These are phyloP conservation scores for Therioaphis trifolii DNA, from an alignment of 2,888 invertebrate genomes.

Conservation along the genomic window DNA sequence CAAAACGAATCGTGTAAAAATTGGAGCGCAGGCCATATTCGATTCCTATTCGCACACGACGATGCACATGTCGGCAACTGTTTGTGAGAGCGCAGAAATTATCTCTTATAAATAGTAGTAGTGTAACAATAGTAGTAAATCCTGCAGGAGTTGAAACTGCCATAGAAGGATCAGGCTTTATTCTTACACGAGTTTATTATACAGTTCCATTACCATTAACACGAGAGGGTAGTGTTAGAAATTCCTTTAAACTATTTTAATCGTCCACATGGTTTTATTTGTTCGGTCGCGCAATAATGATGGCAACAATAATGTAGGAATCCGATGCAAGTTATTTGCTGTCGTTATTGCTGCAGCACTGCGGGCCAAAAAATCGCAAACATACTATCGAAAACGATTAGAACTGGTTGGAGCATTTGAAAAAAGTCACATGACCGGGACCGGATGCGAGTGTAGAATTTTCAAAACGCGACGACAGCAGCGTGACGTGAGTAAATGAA, in stretches of 20 bases:
- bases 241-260: conserved; percentile 54
- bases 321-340: conserved; percentile 1
- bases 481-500: not conserved
- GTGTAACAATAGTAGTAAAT: conserved; percentile 39
- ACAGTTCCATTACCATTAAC: conserved; percentile 38
- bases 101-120: not conserved
- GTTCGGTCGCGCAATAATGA: conserved; percentile 25
- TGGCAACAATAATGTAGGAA: conserved; percentile 32
- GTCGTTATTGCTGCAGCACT: not conserved
- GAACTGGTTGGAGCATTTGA: too few species aligned
- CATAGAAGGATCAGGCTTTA: conserved; percentile 48
- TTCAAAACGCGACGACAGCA: not conserved
- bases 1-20: conserved; percentile 24
- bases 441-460: not conserved
- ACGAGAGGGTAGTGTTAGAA: conserved; percentile 38
- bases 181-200: conserved; percentile 50
- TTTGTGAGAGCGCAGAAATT: conserved; percentile 44
- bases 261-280: conserved; percentile 37
- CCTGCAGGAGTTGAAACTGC: conserved; percentile 56
- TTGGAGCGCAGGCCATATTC: conserved; percentile 33
- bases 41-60: not conserved
- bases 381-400: conserved; percentile 16
- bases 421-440: not conserved
- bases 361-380: conserved; percentile 22
- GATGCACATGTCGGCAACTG: conserved; percentile 23